phyloP scores from a whole-genome alignment of 2,113 vertebrate species.

The Petrocephalus microphthalmus region DNA sequence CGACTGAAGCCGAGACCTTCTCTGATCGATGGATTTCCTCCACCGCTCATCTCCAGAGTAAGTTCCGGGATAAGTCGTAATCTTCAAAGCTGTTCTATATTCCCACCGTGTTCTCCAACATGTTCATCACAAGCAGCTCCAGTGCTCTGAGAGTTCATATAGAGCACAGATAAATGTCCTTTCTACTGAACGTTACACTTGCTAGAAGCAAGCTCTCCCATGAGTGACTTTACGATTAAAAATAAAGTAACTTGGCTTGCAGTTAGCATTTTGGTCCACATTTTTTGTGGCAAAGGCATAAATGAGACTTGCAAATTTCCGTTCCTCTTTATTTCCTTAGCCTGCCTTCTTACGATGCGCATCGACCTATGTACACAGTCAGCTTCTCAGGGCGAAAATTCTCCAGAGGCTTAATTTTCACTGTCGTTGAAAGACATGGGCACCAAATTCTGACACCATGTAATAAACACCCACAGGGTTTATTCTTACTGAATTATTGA shows the following conservation, averaged over 20 bases:
- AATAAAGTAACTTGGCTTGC: not conserved
- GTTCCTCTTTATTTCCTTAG: not conserved
- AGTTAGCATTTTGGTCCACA: not conserved
- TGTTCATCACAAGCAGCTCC: not conserved
- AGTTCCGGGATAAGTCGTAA: not conserved
- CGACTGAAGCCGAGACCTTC: not conserved
- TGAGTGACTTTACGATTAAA: not conserved
- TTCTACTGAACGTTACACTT: not conserved
- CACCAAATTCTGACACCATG: not conserved
- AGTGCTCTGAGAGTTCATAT: not conserved
- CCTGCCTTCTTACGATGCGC: not conserved
- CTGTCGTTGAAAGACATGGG: not conserved
- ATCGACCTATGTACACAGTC: not conserved
- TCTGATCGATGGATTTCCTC: not conserved
- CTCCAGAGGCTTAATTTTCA: not conserved
- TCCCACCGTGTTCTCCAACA: not conserved
- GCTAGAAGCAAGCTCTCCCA: not conserved
- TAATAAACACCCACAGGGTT: not conserved
- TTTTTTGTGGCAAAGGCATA: not conserved
- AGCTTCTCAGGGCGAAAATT: not conserved
- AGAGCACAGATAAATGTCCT: not conserved
- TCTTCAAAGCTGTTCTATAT: not conserved
- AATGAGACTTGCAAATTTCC: not conserved
- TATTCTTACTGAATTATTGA: not conserved
- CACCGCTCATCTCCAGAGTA: not conserved